Evolutionary conservation across 2,888 invertebrate genomes (phyloP).

Genomic region (Cephus runcator): DNA sequence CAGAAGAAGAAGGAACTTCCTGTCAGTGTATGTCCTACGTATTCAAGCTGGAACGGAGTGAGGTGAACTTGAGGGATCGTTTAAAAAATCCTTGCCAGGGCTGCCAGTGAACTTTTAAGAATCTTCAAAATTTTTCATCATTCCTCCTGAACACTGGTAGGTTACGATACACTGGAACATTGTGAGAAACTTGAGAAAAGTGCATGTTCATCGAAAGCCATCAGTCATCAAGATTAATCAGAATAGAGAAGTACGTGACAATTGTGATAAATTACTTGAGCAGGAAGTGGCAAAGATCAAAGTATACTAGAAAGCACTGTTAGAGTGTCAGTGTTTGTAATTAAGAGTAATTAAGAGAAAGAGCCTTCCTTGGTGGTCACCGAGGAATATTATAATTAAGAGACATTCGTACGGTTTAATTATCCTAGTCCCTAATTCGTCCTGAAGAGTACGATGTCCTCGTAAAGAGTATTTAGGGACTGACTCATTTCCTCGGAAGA

Average conservation of each 20-base stretch:
- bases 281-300: neutral
- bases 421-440: neutral
- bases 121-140: neutral
- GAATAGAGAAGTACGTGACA: neutral
- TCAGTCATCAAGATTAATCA: neutral
- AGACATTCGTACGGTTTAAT: neutral
- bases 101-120: neutral
- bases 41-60: neutral
- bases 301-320: neutral
- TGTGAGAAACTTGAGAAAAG: neutral
- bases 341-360: neutral
- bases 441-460: neutral
- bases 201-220: neutral
- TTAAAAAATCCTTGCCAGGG: neutral
- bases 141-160: neutral
- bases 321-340: neutral
- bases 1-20: neutral
- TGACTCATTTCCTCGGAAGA: conserved; percentile 13
- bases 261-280: neutral
- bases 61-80: neutral
- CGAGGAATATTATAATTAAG: neutral
- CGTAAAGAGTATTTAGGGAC: conserved; percentile 14
- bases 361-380: neutral
- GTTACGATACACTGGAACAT: neutral
- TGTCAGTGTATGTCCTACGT: neutral